Conservation (phyloP, 2,888 invertebrate species). For the Vannuccia rotundouncinata region DNA sequence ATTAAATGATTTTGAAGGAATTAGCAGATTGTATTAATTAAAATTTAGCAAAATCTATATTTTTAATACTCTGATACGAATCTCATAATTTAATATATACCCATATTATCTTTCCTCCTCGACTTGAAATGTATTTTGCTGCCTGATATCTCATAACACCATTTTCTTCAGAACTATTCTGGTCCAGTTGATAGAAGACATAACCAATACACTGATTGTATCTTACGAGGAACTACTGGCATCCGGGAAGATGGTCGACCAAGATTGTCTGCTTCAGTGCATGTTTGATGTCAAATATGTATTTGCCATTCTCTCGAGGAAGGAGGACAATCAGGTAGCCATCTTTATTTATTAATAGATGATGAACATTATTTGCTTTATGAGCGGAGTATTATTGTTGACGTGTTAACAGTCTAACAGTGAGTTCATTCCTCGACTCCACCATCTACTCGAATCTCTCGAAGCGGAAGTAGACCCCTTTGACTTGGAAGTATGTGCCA, state of each 20-base stretch:
- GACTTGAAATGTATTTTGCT: too few species aligned
- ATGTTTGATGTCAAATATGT: slow-evolving; percentile 16
- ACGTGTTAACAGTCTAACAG: slow-evolving; percentile 10
- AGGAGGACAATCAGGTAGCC: neutral
- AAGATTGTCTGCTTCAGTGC: neutral
- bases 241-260: neutral
- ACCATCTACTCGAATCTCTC: neutral
- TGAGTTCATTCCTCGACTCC: neutral
- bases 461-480: slow-evolving; percentile 9
- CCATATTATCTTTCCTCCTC: too few species aligned
- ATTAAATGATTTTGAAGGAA: too few species aligned
- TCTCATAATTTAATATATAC: too few species aligned
- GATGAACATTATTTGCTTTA: too few species aligned
- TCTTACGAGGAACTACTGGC: neutral
- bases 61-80: too few species aligned
- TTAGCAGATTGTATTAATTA: too few species aligned
- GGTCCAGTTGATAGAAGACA: neutral
- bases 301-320: slow-evolving; percentile 10
- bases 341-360: too few species aligned
- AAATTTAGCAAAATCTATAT: too few species aligned
- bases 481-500: neutral
- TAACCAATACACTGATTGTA: neutral
- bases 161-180: neutral
- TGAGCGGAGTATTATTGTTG: too few species aligned
- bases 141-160: too few species aligned